Conservation (phyloP, 92 coral and sea anemone species). For the Porites cylindrica region DNA sequence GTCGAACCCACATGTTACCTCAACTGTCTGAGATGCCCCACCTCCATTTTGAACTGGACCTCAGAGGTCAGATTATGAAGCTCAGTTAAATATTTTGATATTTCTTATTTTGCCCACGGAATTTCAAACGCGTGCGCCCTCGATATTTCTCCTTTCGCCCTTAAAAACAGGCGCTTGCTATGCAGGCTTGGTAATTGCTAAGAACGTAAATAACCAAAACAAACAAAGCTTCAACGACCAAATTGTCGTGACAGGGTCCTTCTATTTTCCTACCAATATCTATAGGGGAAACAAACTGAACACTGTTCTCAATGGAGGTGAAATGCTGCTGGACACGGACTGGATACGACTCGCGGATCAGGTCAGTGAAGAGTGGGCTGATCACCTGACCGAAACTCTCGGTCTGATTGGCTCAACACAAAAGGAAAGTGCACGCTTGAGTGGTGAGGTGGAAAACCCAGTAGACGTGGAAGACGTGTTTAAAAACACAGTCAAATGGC, state of each 20-base stretch:
- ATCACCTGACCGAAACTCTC: slow-evolving; percentile 74
- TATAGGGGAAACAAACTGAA: slow-evolving; percentile 92
- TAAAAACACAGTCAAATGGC: slow-evolving; percentile 83
- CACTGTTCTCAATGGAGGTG: slow-evolving; percentile 84
- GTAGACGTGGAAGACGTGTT: slow-evolving; percentile 83
- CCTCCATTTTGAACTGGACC: too few species aligned
- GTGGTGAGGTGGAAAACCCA: slow-evolving; percentile 72
- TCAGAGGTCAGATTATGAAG: too few species aligned
- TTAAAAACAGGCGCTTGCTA: too few species aligned
- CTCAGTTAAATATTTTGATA: too few species aligned
- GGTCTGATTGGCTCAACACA: slow-evolving; percentile 87
- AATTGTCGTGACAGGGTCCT: not conserved
- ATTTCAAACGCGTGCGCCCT: too few species aligned
- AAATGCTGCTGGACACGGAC: slow-evolving; percentile 85
- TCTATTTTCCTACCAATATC: not conserved
- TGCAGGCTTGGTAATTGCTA: too few species aligned
- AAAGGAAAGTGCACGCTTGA: slow-evolving; percentile 85
- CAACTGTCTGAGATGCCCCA: too few species aligned
- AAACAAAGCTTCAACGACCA: too few species aligned
- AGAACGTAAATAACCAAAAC: too few species aligned
- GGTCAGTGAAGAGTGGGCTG: slow-evolving; percentile 87
- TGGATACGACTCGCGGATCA: slow-evolving; percentile 94
- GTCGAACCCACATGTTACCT: too few species aligned
- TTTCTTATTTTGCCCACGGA: too few species aligned
- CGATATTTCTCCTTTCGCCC: too few species aligned